A percentile compares a stretch with the other conserved stretches of the same genome.
These are phyloP conservation scores for Euthynnus affinis DNA, from an alignment of 2,797 vertebrate genomes.

Conservation along the genomic window DNA sequence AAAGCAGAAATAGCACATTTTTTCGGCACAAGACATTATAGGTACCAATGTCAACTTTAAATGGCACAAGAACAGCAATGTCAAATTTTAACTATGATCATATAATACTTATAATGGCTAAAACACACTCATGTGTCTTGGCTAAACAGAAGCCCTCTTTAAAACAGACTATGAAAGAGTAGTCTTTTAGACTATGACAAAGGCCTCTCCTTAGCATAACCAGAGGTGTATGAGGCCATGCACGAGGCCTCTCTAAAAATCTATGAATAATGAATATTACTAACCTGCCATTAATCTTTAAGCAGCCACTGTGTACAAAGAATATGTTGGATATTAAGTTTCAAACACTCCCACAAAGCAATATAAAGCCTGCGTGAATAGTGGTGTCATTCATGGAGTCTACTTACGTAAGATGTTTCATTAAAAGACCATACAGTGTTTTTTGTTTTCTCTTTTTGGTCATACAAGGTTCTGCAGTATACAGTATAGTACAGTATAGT, in stretches of 20 bases:
- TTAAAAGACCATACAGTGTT: slow-evolving; percentile 41
- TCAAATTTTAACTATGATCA: slow-evolving; percentile 24
- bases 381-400: slow-evolving; percentile 72
- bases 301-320: slow-evolving; percentile 80
- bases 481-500: no score
- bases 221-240: slow-evolving; percentile 65
- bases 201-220: slow-evolving; percentile 66
- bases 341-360: slow-evolving; percentile 72
- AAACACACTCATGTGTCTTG: slow-evolving; percentile 9
- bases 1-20: not conserved
- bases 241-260: slow-evolving; percentile 79
- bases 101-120: slow-evolving; percentile 12
- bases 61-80: not conserved
- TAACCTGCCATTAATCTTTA: slow-evolving; percentile 88
- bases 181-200: slow-evolving; percentile 63
- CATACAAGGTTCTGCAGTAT: slow-evolving; percentile 5
- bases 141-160: slow-evolving; percentile 13
- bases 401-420: slow-evolving; percentile 68
- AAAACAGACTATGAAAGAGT: slow-evolving; percentile 43
- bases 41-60: not conserved
- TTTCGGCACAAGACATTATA: not conserved
- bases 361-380: slow-evolving; percentile 67
- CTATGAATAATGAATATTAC: slow-evolving; percentile 88
- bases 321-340: slow-evolving; percentile 83
- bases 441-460: slow-evolving; percentile 22